These are phyloP conservation scores for Jordanella pulchra DNA, from an alignment of 2,797 vertebrate genomes.

Conservation along the genomic window DNA sequence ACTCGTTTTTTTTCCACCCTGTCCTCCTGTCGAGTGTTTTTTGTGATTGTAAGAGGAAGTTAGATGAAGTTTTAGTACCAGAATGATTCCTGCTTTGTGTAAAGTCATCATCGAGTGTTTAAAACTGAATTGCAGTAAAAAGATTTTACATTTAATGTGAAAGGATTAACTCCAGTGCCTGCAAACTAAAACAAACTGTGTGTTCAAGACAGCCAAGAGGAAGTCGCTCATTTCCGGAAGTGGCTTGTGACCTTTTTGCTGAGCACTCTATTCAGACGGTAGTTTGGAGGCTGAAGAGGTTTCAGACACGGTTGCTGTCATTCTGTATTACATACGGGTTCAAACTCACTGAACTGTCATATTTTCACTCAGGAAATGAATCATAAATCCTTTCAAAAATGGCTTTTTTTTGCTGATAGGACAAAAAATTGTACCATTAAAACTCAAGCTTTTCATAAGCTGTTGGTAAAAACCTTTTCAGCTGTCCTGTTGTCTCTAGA, in stretches of 20 bases:
- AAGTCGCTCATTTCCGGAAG: conserved; percentile 81
- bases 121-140: background rate
- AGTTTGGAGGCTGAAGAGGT: conserved; percentile 39
- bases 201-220: conserved; percentile 67
- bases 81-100: background rate
- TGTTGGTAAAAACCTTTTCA: background rate
- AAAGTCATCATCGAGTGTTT: background rate
- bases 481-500: background rate
- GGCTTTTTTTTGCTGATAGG: background rate
- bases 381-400: background rate
- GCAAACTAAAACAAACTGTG: conserved; percentile 43
- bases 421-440: background rate
- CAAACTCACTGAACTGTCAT: background rate
- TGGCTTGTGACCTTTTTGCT: conserved; percentile 80
- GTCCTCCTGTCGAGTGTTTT: conserved; percentile 12
- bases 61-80: background rate
- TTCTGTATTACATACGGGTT: too few species aligned
- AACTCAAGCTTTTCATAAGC: background rate
- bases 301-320: conserved; percentile 1
- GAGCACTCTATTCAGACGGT: conserved; percentile 57
- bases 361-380: background rate
- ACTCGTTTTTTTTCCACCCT: background rate
- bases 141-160: conserved; percentile 8
- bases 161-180: background rate
- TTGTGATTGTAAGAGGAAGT: conserved; percentile 41